Conservation (phyloP, 1,140 invertebrate genomes). For the Eupeodes corollae region DNA sequence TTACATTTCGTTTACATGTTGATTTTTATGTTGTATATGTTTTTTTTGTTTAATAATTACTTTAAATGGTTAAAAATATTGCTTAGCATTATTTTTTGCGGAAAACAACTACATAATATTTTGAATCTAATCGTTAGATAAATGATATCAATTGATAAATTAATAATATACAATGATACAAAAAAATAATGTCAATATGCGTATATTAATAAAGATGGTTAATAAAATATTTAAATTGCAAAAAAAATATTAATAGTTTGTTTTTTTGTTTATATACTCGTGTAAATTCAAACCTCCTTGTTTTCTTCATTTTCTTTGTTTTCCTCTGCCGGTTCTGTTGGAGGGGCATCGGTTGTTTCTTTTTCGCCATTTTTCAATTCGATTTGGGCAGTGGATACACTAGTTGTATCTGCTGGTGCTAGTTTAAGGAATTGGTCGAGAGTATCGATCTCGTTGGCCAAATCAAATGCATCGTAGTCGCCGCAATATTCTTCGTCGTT, state of each 20-base stretch:
- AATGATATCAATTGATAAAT: no score
- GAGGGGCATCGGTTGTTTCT: not conserved
- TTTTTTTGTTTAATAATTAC: no score
- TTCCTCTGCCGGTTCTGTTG: slow-evolving; percentile 16
- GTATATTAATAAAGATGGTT: no score
- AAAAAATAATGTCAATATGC: no score
- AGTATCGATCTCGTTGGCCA: slow-evolving; percentile 82
- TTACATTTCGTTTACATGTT: no score
- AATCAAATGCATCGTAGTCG: slow-evolving; percentile 85
- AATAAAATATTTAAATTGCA: not conserved
- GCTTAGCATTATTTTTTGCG: no score
- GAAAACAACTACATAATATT: no score
- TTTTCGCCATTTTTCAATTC: slow-evolving; percentile 30
- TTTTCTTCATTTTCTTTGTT: slow-evolving; percentile 20
- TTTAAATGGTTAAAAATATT: no score
- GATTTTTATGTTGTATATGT: no score
- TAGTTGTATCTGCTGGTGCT: slow-evolving; percentile 39
- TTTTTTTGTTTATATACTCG: not conserved
- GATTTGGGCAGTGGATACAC: slow-evolving; percentile 37
- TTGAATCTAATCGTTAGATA: no score
- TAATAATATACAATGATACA: no score
- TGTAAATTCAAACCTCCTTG: slow-evolving; percentile 10
- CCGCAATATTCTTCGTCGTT: slow-evolving; percentile 87
- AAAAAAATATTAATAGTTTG: not conserved
- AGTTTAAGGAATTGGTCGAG: slow-evolving; percentile 74